Conservation (phyloP, 2,797 vertebrate genomes). For the Perodicticus potto region DNA sequence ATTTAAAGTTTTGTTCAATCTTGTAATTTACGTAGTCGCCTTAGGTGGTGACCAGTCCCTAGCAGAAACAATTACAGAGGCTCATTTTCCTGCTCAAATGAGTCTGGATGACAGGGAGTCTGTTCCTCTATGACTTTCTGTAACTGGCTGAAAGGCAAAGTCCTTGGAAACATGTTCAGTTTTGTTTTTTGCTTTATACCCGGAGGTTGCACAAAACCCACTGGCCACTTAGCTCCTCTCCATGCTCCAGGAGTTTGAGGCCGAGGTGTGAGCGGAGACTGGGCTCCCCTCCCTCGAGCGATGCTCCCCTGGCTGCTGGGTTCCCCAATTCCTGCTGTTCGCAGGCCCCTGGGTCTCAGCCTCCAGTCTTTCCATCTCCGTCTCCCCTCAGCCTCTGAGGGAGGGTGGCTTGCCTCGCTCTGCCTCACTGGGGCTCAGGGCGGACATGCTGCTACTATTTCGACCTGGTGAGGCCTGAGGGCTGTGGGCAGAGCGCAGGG, state of each 20-base stretch:
- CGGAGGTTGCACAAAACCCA: background rate
- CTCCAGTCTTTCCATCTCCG: background rate
- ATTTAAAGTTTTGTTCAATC: background rate
- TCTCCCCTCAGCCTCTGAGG: background rate
- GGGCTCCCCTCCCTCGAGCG: too few relatives aligned
- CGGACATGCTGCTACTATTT: background rate
- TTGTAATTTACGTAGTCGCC: background rate
- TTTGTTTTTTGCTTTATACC: background rate
- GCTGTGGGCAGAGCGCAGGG: background rate
- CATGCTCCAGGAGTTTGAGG: background rate
- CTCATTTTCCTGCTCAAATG: too few relatives aligned
- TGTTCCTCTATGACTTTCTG: background rate
- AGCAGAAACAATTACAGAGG: background rate
- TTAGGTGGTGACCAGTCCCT: background rate
- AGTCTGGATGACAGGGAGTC: background rate
- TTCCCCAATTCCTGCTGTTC: background rate
- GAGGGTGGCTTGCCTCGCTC: background rate
- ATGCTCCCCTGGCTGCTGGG: background rate
- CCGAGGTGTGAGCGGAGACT: background rate
- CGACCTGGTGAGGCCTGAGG: background rate
- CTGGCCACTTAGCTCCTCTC: background rate
- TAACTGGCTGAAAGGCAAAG: background rate
- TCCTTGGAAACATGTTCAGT: background rate
- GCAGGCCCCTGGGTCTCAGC: background rate
- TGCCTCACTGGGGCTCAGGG: background rate